Percentiles rank a stretch among this genome's conserved stretches.
These are phyloP conservation scores for Steinernema hermaphroditum DNA, from an alignment of 2,888 invertebrate genomes.

Conservation along the genomic window DNA sequence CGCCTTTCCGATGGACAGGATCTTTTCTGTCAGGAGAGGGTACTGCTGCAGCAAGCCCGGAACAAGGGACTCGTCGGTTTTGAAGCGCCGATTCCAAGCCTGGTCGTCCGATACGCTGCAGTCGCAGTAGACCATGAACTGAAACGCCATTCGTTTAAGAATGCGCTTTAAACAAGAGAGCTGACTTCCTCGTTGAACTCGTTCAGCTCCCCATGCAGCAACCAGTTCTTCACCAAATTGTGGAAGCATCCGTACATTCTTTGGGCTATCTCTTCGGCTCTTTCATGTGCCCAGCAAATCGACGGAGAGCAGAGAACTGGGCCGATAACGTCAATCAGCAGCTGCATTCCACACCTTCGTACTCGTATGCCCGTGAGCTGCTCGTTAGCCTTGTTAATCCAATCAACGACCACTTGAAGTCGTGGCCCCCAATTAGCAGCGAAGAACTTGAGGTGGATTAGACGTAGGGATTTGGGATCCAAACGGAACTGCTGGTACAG, in stretches of 20 bases:
- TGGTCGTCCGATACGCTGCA: background rate
- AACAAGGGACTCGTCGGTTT: background rate
- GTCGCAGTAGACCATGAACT: constrained; percentile 15
- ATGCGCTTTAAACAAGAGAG: no score
- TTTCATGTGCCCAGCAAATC: background rate
- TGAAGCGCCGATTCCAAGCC: constrained; percentile 15
- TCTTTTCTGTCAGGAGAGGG: background rate
- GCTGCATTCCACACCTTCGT: constrained; percentile 15
- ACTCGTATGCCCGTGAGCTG: background rate
- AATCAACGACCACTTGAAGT: background rate
- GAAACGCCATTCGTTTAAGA: no score
- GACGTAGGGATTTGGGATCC: background rate
- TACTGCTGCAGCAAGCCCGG: background rate
- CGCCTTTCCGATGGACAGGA: constrained; percentile 13
- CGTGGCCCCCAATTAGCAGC: background rate
- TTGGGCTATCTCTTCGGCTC: background rate
- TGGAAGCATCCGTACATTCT: constrained; percentile 14
- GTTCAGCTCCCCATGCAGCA: background rate
- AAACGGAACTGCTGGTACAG: background rate
- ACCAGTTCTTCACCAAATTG: background rate
- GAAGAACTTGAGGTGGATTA: constrained; percentile 1
- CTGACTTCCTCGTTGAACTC: constrained; percentile 6
- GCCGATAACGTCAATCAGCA: background rate
- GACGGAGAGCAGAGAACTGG: background rate
- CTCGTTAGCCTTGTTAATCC: background rate